These are phyloP conservation scores for Piscicola geometra DNA, from an alignment of 2,888 invertebrate genomes.

Conservation along the genomic window DNA sequence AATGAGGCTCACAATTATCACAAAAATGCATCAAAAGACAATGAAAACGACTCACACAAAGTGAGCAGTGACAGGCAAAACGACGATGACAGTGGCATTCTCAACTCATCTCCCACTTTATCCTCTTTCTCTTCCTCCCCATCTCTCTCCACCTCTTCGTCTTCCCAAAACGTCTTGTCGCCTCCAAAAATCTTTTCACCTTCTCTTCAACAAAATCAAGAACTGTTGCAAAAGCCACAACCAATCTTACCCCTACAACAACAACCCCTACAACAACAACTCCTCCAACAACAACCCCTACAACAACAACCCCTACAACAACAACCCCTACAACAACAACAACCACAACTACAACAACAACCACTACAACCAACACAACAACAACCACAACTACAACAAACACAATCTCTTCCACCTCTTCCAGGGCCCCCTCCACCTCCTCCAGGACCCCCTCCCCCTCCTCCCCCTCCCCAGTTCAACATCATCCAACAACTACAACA, in stretches of 20 bases:
- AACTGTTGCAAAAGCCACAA: too few relatives aligned
- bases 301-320: not conserved
- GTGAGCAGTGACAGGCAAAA: not conserved
- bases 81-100: constrained; percentile 3
- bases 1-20: too few relatives aligned
- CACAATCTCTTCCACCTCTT: not conserved
- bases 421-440: not conserved
- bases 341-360: not conserved
- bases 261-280: not conserved
- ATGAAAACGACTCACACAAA: too few relatives aligned
- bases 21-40: too few relatives aligned
- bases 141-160: not conserved
- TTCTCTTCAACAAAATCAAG: not conserved
- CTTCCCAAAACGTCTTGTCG: not conserved
- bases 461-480: not conserved
- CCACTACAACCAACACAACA: not conserved
- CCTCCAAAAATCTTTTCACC: not conserved
- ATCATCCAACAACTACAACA: constrained; percentile 13
- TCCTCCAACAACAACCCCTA: not conserved
- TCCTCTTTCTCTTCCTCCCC: not conserved
- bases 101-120: not conserved
- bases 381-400: not conserved
- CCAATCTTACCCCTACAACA: too few relatives aligned
- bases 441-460: not conserved
- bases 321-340: not conserved